Percentiles rank a stretch among this genome's conserved stretches.
These are phyloP conservation scores for Balaenoptera acutorostrata DNA, from an alignment of 2,113 vertebrate genomes.

Conservation along the genomic window DNA sequence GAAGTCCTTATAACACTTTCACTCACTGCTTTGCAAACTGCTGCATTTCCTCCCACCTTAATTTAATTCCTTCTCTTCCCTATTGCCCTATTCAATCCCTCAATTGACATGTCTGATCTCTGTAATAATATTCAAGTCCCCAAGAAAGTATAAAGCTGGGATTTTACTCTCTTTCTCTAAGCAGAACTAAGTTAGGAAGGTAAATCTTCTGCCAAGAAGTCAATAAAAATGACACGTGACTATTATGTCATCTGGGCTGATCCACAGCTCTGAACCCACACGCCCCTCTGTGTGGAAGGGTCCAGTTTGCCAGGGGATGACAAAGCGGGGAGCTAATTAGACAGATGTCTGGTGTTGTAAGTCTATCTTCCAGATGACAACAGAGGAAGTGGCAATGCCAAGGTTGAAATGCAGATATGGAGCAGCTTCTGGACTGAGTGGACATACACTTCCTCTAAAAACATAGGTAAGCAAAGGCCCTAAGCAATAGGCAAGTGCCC, in stretches of 20 bases:
- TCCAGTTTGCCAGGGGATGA: not conserved
- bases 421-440: not conserved
- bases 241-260: not conserved
- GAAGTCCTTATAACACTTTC: constrained; percentile 11
- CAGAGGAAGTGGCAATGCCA: not conserved
- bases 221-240: constrained; percentile 32
- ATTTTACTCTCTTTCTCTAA: constrained; percentile 65
- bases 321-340: not conserved
- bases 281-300: not conserved
- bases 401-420: not conserved
- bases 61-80: constrained; percentile 59
- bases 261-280: not conserved
- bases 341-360: not conserved
- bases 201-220: constrained; percentile 58
- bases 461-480: not conserved
- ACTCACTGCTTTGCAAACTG: constrained; percentile 19
- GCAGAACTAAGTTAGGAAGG: constrained; percentile 62
- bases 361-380: not conserved
- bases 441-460: not conserved
- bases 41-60: constrained; percentile 22
- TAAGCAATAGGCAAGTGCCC: not conserved
- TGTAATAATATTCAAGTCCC: constrained; percentile 62
- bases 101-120: constrained; percentile 55
- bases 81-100: constrained; percentile 34
- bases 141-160: constrained; percentile 59